Percentiles rank a stretch among this genome's conserved stretches.
Evolutionary conservation across 2,888 invertebrate genomes (phyloP).

Genomic region (Encarsia formosa): DNA sequence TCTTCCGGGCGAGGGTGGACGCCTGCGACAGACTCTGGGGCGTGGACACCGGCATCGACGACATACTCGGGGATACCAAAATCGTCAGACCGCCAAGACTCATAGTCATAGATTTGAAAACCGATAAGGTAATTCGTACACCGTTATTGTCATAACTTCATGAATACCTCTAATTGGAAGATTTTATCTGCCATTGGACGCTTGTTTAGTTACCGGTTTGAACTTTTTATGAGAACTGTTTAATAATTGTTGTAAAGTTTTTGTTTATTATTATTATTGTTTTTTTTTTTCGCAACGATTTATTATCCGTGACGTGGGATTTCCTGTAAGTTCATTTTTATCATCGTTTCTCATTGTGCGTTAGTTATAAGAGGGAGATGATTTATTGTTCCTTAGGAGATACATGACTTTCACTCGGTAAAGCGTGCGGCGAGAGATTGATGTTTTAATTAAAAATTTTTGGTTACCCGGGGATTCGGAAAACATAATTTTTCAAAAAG

Average conservation of each 20-base stretch:
- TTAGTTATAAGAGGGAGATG: no score
- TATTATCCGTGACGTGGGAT: no score
- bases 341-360: no score
- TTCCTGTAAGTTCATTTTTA: no score
- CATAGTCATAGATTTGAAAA: slow-evolving; percentile 67
- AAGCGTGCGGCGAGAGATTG: no score
- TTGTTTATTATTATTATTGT: neutral
- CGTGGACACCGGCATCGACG: slow-evolving; percentile 73
- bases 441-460: no score
- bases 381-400: no score
- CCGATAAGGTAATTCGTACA: slow-evolving; percentile 57
- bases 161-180: neutral
- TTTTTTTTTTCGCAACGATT: neutral
- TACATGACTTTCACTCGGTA: no score
- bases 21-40: slow-evolving; percentile 79
- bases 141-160: neutral
- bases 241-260: neutral
- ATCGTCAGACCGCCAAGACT: slow-evolving; percentile 59
- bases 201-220: neutral
- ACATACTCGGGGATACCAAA: slow-evolving; percentile 61
- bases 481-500: no score
- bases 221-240: neutral
- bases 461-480: no score
- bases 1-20: slow-evolving; percentile 71
- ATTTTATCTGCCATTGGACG: neutral